phyloP scores from a whole-genome alignment of 1,140 invertebrate genomes.

The Drosophila pachea region DNA sequence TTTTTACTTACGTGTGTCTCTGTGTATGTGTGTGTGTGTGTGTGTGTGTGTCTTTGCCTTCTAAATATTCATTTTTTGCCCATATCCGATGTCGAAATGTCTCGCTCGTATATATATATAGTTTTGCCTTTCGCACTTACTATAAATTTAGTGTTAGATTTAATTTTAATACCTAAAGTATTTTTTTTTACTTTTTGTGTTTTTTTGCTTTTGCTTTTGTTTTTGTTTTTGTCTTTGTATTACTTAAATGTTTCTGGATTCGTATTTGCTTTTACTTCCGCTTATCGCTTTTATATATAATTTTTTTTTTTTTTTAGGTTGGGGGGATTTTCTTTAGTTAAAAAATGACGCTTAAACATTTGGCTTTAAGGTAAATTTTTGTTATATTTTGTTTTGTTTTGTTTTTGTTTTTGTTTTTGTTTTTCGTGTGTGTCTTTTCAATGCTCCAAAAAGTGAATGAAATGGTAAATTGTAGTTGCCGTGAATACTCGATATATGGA shows the following conservation, averaged over 20 bases:
- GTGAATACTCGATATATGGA: slow-evolving; percentile 22
- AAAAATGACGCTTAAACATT: slow-evolving; percentile 76
- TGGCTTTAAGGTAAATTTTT: slow-evolving; percentile 65
- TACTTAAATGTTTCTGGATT: slow-evolving; percentile 41
- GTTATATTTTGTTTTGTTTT: slow-evolving; percentile 40
- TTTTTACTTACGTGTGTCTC: slow-evolving; percentile 29
- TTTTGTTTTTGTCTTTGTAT: slow-evolving; percentile 31
- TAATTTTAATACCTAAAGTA: slow-evolving; percentile 72
- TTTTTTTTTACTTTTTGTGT: background rate
- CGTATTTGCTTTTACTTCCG: slow-evolving; percentile 19
- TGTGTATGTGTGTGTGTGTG: slow-evolving; percentile 25
- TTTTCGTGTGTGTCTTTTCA: too few relatives aligned
- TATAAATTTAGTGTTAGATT: slow-evolving; percentile 53
- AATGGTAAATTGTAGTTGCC: slow-evolving; percentile 65
- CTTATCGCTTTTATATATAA: slow-evolving; percentile 24
- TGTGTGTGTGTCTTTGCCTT: slow-evolving; percentile 29
- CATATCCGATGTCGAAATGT: slow-evolving; percentile 50
- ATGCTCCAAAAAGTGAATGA: slow-evolving; percentile 69
- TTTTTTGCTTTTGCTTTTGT: too few relatives aligned
- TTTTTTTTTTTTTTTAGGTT: slow-evolving; percentile 35
- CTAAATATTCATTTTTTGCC: slow-evolving; percentile 30
- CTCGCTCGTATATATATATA: slow-evolving; percentile 28
- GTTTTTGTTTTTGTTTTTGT: too few relatives aligned
- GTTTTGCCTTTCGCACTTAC: slow-evolving; percentile 28
- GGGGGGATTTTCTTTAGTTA: slow-evolving; percentile 39